Base-by-base conservation (phyloP, 2,888 invertebrate genomes). In the Tenthredo notha region DNA sequence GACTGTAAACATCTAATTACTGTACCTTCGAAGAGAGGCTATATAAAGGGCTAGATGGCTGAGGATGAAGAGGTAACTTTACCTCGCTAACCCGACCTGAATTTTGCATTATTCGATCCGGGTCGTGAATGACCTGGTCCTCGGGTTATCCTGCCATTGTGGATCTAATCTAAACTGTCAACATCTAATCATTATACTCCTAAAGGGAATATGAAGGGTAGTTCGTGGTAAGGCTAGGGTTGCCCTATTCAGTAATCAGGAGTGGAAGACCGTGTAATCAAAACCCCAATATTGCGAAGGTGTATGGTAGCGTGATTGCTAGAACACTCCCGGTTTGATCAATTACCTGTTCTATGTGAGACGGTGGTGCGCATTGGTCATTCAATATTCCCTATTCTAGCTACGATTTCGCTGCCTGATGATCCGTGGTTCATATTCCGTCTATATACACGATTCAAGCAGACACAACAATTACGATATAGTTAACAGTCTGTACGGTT, bases 171-270 rank as follows among this genome's bases (percentile, higher is more conserved):
- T 58, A 40, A 61, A 80, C 78, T 58, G 78, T 80, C 78, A 58
- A 80, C 78, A 80, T 61, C 58, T 37, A 61, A 80, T 80, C 78
- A 80, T 58, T 80, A 61, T 80, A 80, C 78, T 40, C 61, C 78
- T 61, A 29, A 61, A 61, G 78, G 58, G 33, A 61, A 61, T 80
- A 80, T 80, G 78, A 80, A 18, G 58, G 78, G 58, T 50, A 29
- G 61, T 80, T 80, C 12, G 61, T 40, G 78, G 78, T 25, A 1
- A 33, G 33, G n/a, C 40, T 21, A 37, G 78, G 78, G 47, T 33
- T 33, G 25, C 43, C 54, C 50, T 33, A 50, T 47, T 77, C 29
- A 50, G 50, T 77, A 77, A 77, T 50, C 54, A 77, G 77, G 61
- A 61, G 37, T 21, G 61, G 78, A 80, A 80, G 58, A 37, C 61